Base-by-base conservation (phyloP, 2,797 vertebrate species). In the Aplochiton taeniatus region DNA sequence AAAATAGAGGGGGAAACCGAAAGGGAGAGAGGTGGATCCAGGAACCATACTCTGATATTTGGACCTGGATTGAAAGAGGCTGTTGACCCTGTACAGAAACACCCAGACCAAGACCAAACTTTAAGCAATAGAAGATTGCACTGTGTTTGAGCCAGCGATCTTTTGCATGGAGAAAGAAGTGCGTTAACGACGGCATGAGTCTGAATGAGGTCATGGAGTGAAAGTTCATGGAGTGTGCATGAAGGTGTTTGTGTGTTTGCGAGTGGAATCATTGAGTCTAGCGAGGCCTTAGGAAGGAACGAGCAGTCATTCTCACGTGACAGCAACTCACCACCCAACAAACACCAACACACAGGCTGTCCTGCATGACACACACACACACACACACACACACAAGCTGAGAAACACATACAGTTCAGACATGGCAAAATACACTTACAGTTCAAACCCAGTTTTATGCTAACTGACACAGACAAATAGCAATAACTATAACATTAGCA, bases 281-380 rank as follows among this genome's bases (percentile, higher is more conserved):
- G 47, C 47, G 4, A 11, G 47, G 47, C 47, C 47, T 9, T 4
- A 12, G 47, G 14, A 48, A 14, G 11, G 47, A 48, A 48, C 47
- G 12, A 12, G 10, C 47, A 48, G 47, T 14, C 47, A 48, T 48
- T 48, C 47, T 48, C 20, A 56, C 31, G 18, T 56, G 9, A 31
- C 19, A 56, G 13, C 4, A 56, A 45, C 56, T 17, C 44, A n/a
- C 4, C 42, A 45, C 44, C 56, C 56, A 44, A 43, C 41, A 58
- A 41, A 45, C 42, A 5, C 55, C 4, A 18, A 63, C 65, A 68
- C 57, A 72, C 17, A 54, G 47, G 42, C 6, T 3, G 31, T 31
- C 31, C 2, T 47, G 13, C 43, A 61, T 62, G 58, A 72, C 49
- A 63, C 59, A 60, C 54, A 58, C 69, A 58, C 56, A 53, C 59